A percentile compares a stretch with the other conserved stretches of the same genome.
Evolutionary conservation across 1,140 invertebrate genomes (phyloP).

Genomic region (Aradophagus sp.): DNA sequence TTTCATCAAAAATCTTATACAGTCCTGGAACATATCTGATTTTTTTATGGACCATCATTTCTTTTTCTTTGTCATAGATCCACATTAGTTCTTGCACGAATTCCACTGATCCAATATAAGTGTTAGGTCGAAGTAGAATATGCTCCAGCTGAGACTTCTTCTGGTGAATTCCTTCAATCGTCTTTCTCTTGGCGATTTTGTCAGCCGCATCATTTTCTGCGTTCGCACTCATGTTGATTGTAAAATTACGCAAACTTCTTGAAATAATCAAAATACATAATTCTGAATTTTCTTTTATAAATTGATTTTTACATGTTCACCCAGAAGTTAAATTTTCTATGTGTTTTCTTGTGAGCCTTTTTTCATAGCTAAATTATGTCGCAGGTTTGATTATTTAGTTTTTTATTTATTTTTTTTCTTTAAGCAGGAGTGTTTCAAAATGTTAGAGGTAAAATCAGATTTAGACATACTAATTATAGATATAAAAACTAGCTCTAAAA

Average conservation of each 20-base stretch:
- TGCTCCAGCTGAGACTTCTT: constrained; percentile 99
- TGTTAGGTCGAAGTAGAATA: constrained; percentile 97
- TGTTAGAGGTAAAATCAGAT: too few species aligned
- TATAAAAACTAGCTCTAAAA: too few species aligned
- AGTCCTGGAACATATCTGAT: constrained; percentile 97
- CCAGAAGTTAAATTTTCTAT: too few species aligned
- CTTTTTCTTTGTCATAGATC: constrained; percentile 88
- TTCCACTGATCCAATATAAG: constrained; percentile 98
- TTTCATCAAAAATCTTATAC: constrained; percentile 99
- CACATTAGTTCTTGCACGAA: constrained; percentile 93
- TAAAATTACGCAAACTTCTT: constrained; percentile 36
- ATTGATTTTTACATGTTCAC: too few species aligned
- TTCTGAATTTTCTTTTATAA: too few species aligned
- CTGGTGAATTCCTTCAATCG: constrained; percentile 98
- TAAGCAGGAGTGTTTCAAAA: too few species aligned
- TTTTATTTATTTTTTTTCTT: too few species aligned
- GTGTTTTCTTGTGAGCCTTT: too few species aligned
- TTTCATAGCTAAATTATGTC: too few species aligned
- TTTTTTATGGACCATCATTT: constrained; percentile 89
- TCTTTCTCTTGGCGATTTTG: constrained; percentile 70
- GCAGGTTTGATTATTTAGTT: too few species aligned
- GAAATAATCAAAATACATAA: neutral
- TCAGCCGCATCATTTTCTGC: constrained; percentile 75
- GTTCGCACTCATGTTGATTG: constrained; percentile 75
- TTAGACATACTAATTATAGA: too few species aligned